Base-by-base conservation (phyloP, 1,140 invertebrate species). In the Zaprionus lachaisei region DNA sequence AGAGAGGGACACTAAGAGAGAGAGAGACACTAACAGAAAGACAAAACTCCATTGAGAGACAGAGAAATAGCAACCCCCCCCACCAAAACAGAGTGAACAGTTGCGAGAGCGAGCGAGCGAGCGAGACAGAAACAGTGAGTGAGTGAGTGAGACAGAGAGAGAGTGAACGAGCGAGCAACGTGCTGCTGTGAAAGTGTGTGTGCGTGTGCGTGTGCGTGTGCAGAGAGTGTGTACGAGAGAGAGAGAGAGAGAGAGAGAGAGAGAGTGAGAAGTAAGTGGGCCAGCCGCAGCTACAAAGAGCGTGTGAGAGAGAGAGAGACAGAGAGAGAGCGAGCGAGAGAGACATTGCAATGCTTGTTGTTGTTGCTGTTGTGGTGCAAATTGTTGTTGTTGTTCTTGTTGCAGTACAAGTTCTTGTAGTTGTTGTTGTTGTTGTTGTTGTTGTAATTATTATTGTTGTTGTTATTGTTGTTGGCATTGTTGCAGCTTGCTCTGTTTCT, bases 401-500 rank as follows among this genome's bases (percentile, higher is more conserved):
- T 74, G 65, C 37, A 60, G 60, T 71, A 51, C 26, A 69, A 61
- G 31, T 55, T 57, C 37, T 67, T 68, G 51, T 76, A 49, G 14
- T 56, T 69, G 65, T 79, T 65, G 66, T 78, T 37, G 37, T 62
- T 47, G 37, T 76, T 41, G 66, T 64, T 41, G 44, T 76, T 41
- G 66, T 64, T 34, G 68, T 67, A 34, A 54, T 81, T 65, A 64
- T 78, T 65, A 54, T 63, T 31, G 57, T 67, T 26, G 57, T 65
- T 72, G 60, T 70, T 61, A 44, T 62, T 73, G 67, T 65, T 57
- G 56, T 79, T 68, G 63, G 56, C 38, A 71, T 51, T 51, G 20
- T 51, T 51, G 47, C 47, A 51, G 17, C 22, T 51, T 89, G 81
- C 85, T 89, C 71, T 90, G 85, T 76, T 85, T 82, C 81, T 89